A percentile compares a stretch with the other conserved stretches of the same genome.
Evolutionary conservation across 2,797 vertebrate genomes (phyloP).

Genomic region (Todus mexicanus): DNA sequence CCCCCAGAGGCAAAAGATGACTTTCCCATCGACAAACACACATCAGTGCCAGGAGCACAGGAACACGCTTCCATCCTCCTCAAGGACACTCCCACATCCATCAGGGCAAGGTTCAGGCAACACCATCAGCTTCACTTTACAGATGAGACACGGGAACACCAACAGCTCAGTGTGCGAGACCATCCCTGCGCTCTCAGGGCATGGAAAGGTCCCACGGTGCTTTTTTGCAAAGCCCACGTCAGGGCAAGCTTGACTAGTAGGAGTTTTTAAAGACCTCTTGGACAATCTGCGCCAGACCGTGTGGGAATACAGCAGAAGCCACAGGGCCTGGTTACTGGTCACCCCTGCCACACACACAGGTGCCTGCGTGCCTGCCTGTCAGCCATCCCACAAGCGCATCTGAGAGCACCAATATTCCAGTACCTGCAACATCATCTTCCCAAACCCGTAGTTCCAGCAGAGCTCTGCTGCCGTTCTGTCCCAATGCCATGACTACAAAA

Average conservation of each 20-base stretch:
- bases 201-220: rapidly evolving
- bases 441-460: neutral
- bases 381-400: neutral
- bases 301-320: neutral
- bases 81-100: neutral
- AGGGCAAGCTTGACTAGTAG: rapidly evolving
- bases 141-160: rapidly evolving
- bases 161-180: rapidly evolving
- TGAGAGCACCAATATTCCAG: neutral
- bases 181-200: neutral
- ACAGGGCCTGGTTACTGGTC: neutral
- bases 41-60: rapidly evolving
- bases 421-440: neutral
- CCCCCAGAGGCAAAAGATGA: neutral
- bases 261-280: neutral
- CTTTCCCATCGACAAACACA: neutral
- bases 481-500: neutral
- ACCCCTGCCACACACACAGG: neutral
- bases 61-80: neutral
- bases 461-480: neutral
- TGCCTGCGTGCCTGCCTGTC: neutral
- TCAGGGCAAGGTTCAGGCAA: neutral
- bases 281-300: neutral
- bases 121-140: neutral
- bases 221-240: neutral